These are phyloP conservation scores for Ptilodon capucinus DNA, from an alignment of 2,888 invertebrate genomes.

Conservation along the genomic window DNA sequence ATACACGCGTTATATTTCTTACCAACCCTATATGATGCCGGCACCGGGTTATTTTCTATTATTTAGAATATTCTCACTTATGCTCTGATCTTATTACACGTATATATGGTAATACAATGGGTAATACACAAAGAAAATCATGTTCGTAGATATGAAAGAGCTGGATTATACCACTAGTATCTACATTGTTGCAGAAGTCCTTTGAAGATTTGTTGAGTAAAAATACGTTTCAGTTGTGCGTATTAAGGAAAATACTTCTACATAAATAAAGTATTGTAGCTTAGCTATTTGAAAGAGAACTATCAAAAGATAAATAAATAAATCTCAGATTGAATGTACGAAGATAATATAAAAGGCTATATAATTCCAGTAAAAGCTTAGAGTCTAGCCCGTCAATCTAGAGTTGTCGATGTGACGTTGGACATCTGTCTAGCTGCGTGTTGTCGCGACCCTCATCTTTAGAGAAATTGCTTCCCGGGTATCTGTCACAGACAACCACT, in stretches of 20 bases:
- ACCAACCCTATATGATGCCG: not conserved
- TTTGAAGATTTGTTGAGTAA: not conserved
- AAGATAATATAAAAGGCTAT: not conserved
- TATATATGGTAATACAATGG: constrained; percentile 46
- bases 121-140: not conserved
- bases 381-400: constrained; percentile 47
- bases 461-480: constrained; percentile 65
- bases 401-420: constrained; percentile 45
- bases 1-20: not conserved
- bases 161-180: not conserved
- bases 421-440: constrained; percentile 66
- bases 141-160: constrained; percentile 1
- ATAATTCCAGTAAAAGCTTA: not conserved
- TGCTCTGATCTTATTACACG: constrained; percentile 47
- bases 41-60: constrained; percentile 29
- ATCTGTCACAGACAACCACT: constrained; percentile 52
- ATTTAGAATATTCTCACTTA: constrained; percentile 48
- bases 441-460: constrained; percentile 70
- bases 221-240: not conserved
- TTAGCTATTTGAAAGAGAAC: no score
- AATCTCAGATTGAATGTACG: not conserved
- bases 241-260: not conserved
- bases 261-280: no score
- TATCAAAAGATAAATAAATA: not conserved
- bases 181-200: not conserved